A percentile compares a stretch with the other conserved stretches of the same genome.
Evolutionary conservation across 2,113 vertebrate species (phyloP).

Genomic region (Trematomus loennbergii): DNA sequence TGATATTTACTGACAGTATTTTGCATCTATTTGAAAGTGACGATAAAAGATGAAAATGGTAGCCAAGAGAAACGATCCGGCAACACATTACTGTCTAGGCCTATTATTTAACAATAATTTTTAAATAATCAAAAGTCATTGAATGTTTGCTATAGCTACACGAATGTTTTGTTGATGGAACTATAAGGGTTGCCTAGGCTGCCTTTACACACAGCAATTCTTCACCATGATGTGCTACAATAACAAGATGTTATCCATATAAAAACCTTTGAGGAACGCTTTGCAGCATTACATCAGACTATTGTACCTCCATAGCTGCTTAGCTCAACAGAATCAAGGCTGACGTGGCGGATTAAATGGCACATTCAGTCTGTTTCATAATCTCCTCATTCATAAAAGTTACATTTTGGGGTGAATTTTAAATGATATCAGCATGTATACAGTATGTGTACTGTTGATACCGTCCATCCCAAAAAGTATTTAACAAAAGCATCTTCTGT

Average conservation of each 20-base stretch:
- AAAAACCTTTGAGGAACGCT: slow-evolving; percentile 40
- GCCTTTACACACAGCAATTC: slow-evolving; percentile 10
- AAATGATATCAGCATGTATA: background rate
- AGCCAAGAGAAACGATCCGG: background rate
- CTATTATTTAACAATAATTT: too few species aligned
- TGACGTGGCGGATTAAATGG: slow-evolving; percentile 46
- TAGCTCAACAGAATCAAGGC: slow-evolving; percentile 47
- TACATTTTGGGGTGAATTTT: slow-evolving; percentile 12
- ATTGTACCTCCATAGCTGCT: slow-evolving; percentile 53
- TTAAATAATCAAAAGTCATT: too few species aligned
- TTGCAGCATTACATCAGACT: slow-evolving; percentile 45
- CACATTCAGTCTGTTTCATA: slow-evolving; percentile 51
- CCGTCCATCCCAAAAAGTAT: background rate
- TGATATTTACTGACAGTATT: background rate
- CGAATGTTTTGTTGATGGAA: background rate
- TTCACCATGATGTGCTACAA: slow-evolving; percentile 16
- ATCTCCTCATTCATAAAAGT: slow-evolving; percentile 56
- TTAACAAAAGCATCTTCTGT: background rate
- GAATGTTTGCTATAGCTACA: too few species aligned
- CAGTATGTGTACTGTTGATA: background rate
- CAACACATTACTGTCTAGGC: background rate
- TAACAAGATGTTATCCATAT: slow-evolving; percentile 44
- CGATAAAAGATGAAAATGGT: background rate
- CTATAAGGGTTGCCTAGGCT: background rate
- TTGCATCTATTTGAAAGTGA: background rate